phyloP scores from a whole-genome alignment of 2,797 vertebrate species.

The Sebastolobus alascanus region DNA sequence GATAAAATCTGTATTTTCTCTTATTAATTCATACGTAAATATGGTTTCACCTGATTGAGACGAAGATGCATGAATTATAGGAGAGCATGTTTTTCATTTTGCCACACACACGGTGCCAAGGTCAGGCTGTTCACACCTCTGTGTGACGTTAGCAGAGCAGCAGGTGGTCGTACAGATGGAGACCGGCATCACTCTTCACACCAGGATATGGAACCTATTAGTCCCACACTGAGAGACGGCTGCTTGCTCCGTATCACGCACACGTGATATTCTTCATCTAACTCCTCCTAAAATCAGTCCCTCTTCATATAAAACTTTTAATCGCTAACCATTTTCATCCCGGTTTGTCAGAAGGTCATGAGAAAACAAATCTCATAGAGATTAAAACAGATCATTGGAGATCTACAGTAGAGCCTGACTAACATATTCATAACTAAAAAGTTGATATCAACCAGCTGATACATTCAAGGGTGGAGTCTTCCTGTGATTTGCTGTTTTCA shows the following conservation, averaged over 20 bases:
- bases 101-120: conserved; percentile 43
- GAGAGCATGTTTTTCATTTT: neutral
- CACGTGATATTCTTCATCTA: neutral
- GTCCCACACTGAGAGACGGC: conserved; percentile 45
- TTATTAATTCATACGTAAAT: neutral
- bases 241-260: neutral
- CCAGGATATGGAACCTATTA: conserved; percentile 63
- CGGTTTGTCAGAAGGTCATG: neutral
- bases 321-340: neutral
- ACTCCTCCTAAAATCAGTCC: neutral
- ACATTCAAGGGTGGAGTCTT: conserved; percentile 2
- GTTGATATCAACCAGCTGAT: neutral
- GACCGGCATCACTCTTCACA: conserved; percentile 58
- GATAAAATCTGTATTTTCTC: neutral
- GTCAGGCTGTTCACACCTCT: conserved; percentile 71
- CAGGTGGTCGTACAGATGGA: conserved; percentile 74
- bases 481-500: conserved; percentile 15
- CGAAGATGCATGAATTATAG: neutral
- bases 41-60: neutral
- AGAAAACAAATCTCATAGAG: neutral
- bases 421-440: conserved; percentile 6
- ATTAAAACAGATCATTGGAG: neutral
- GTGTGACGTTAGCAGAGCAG: conserved; percentile 58
- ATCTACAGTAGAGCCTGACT: neutral
- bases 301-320: neutral